Evolutionary conservation across 2,888 invertebrate species (phyloP).

Genomic region (Hyposoter didymator): DNA sequence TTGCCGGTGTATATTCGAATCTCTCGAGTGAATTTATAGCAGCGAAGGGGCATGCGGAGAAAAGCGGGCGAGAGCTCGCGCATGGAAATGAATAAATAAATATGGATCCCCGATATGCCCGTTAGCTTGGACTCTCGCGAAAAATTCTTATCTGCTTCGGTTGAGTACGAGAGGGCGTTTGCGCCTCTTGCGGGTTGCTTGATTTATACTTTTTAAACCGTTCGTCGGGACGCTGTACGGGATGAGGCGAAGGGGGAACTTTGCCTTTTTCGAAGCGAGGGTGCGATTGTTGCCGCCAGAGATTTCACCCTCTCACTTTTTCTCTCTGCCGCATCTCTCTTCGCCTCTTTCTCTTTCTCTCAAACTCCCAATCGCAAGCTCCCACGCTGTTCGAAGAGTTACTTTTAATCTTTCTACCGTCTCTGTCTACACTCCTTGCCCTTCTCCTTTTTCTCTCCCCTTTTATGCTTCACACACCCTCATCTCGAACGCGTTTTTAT

Average conservation of each 20-base stretch:
- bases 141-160: slow-evolving; percentile 63
- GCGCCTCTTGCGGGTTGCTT: slow-evolving; percentile 48
- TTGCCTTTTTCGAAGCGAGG: slow-evolving; percentile 45
- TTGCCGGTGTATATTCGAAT: slow-evolving; percentile 63
- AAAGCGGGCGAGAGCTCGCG: slow-evolving; percentile 50
- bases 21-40: slow-evolving; percentile 66
- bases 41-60: not conserved
- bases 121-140: slow-evolving; percentile 62
- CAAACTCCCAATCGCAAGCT: slow-evolving; percentile 16
- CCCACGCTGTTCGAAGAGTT: slow-evolving; percentile 59
- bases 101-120: slow-evolving; percentile 64
- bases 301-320: slow-evolving; percentile 31
- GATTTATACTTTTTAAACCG: slow-evolving; percentile 63
- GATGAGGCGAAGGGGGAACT: slow-evolving; percentile 40
- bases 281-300: slow-evolving; percentile 48
- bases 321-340: not conserved
- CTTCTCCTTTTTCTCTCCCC: slow-evolving; percentile 10
- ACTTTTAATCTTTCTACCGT: slow-evolving; percentile 60
- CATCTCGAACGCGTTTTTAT: slow-evolving; percentile 18
- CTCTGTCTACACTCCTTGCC: slow-evolving; percentile 20
- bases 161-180: slow-evolving; percentile 31
- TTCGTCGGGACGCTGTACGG: slow-evolving; percentile 30
- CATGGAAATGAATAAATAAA: slow-evolving; percentile 80
- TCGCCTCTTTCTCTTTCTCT: not conserved
- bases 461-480: slow-evolving; percentile 21